Conservation (phyloP, 2,888 invertebrate species). For the Ischnus inquisitorius region DNA sequence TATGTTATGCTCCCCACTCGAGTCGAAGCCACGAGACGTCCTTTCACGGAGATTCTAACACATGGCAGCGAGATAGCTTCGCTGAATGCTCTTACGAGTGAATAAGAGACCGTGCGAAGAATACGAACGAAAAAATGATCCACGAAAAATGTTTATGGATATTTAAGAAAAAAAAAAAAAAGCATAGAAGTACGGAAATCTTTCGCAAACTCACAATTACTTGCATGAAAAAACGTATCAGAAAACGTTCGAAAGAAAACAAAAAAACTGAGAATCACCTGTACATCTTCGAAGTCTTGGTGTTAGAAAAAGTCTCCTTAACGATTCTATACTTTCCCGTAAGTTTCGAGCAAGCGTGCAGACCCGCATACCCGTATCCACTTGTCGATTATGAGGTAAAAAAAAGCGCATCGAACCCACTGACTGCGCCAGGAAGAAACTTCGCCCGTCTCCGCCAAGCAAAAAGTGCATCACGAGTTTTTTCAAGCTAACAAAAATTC, state of each 20-base stretch:
- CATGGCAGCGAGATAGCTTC: background rate
- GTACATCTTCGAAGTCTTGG: constrained; percentile 4
- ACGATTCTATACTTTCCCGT: constrained; percentile 26
- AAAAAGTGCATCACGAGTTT: constrained; percentile 30
- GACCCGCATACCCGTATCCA: constrained; percentile 55
- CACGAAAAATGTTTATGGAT: background rate
- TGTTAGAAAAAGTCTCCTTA: constrained; percentile 8
- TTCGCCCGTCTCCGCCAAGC: background rate
- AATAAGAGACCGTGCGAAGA: constrained; percentile 1
- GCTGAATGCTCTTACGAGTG: constrained; percentile 23
- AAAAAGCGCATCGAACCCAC: constrained; percentile 16
- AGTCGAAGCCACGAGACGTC: background rate
- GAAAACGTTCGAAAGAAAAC: background rate
- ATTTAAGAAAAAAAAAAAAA: no score
- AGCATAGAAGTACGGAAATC: background rate
- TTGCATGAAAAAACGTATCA: background rate
- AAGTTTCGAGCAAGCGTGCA: constrained; percentile 18
- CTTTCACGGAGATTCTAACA: constrained; percentile 11
- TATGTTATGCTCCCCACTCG: constrained; percentile 7
- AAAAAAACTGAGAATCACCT: constrained; percentile 16
- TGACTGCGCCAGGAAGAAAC: background rate
- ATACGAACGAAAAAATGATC: constrained; percentile 7
- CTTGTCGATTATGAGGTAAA: constrained; percentile 32
- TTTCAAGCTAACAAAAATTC: background rate
- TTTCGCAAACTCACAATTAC: background rate